Percentiles rank a stretch among this genome's conserved stretches.
These are phyloP conservation scores for Stegastes partitus DNA, from an alignment of 2,113 vertebrate species.

Conservation along the genomic window DNA sequence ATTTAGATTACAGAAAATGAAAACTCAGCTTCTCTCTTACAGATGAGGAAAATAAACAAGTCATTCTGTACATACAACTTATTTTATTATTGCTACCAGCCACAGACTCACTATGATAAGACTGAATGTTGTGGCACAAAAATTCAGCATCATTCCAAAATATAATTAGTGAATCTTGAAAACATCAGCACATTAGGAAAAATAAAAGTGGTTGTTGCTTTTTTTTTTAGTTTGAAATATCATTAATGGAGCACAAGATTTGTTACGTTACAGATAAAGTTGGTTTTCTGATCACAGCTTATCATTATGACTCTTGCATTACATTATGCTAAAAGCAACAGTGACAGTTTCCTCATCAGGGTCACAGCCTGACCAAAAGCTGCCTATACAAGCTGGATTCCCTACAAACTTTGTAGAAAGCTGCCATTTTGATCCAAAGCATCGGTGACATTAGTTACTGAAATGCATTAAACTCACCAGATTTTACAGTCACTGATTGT, in stretches of 20 bases:
- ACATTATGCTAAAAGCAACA: background rate
- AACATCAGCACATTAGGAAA: background rate
- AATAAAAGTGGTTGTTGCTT: too few relatives aligned
- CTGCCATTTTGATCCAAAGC: constrained; percentile 39
- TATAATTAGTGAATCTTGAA: background rate
- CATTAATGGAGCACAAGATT: background rate
- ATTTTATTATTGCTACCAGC: background rate
- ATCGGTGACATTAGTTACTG: background rate
- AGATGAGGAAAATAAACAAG: too few relatives aligned
- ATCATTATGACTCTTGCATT: background rate
- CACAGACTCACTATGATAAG: background rate
- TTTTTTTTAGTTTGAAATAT: background rate
- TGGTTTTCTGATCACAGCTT: background rate
- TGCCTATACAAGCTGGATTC: too few relatives aligned
- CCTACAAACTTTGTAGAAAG: background rate
- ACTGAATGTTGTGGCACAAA: background rate
- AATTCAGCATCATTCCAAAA: background rate
- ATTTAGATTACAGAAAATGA: too few relatives aligned
- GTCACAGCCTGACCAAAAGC: too few relatives aligned
- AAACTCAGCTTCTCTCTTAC: too few relatives aligned
- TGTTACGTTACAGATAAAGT: background rate
- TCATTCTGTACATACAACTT: too few relatives aligned
- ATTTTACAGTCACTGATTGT: constrained; percentile 17
- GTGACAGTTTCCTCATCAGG: background rate
- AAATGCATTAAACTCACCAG: constrained; percentile 1